Percentiles rank a stretch among this genome's conserved stretches.
Conservation (phyloP, 2,797 vertebrate genomes). For the Chrosomus eos region DNA sequence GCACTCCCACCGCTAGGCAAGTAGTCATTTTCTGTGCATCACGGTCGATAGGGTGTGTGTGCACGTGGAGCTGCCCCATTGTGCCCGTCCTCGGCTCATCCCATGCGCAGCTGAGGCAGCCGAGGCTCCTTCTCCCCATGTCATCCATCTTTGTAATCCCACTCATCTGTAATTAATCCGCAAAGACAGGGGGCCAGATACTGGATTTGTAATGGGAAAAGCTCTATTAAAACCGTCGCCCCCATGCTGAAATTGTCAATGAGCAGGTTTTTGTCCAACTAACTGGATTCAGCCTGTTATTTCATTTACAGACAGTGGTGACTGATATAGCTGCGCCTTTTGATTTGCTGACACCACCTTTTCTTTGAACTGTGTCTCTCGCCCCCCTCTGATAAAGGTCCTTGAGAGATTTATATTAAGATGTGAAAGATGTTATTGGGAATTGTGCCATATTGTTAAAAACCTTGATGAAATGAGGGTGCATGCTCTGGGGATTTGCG, state of each 20-base stretch:
- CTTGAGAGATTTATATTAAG: conserved; percentile 55
- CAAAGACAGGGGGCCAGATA: conserved; percentile 84
- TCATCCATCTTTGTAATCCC: conserved; percentile 88
- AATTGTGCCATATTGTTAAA: conserved; percentile 41
- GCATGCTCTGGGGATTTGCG: conserved; percentile 33
- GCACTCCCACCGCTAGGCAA: conserved; percentile 62
- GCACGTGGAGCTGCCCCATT: conserved; percentile 45
- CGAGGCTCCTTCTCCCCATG: conserved; percentile 44
- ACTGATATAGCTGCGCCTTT: conserved; percentile 75
- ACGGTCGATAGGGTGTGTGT: conserved; percentile 51
- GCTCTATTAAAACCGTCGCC: conserved; percentile 84
- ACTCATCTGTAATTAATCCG: conserved; percentile 92
- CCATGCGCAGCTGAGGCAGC: conserved; percentile 50
- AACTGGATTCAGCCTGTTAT: conserved; percentile 89
- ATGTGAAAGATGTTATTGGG: conserved; percentile 34
- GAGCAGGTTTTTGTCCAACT: conserved; percentile 81
- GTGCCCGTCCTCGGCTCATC: conserved; percentile 42
- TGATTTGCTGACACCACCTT: conserved; percentile 77
- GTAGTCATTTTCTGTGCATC: conserved; percentile 52
- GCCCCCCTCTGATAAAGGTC: conserved; percentile 46
- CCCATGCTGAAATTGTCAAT: conserved; percentile 83
- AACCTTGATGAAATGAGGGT: conserved; percentile 49
- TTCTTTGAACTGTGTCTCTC: conserved; percentile 67
- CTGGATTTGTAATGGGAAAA: conserved; percentile 89
- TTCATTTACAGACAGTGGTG: conserved; percentile 85